Base-by-base conservation (phyloP, 2,113 vertebrate species). In the Perca flavescens region DNA sequence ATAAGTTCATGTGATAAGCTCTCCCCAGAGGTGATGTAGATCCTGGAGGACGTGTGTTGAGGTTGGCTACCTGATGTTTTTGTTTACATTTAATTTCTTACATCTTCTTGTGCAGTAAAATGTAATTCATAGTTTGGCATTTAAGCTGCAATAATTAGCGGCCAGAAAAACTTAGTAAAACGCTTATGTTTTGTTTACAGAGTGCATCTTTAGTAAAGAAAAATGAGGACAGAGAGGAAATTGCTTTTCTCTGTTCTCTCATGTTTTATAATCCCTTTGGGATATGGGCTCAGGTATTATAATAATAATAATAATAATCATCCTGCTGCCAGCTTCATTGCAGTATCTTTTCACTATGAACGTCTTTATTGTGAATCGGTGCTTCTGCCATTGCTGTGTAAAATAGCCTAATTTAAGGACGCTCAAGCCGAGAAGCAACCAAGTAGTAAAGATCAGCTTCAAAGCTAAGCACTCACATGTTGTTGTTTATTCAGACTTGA, bases 311-410 rank as follows among this genome's bases (percentile, higher is more conserved):
- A 31, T 31, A 31, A 31, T 31, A 31, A 31, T 31, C 74, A 86
- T 79, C 13, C 34, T 34, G 60, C n/a, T 28, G 28, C 28, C 28
- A 28, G 1, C 28, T 28, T 28, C 28, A 28, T 28, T 84, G 46
- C 46, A 64, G 77, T 82, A 74, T 86, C 36, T 80, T 85, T 90
- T 73, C 4, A 43, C 69, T 64, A n/a, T 47, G 71, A 79, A 63
- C 2, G 25, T 61, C 56, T 21, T 68, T 40, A 68, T 83, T 85
- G 58, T 83, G 67, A 68, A 82, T 90, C 10, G 13, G 9, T 16
- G 69, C 53, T 52, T 82, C 49, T 65, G 31, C 62, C 10, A 28
- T 22, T 75, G 53, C 50, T 6, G 3, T 53, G 34, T 56, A 34
- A 53, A 72, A 69, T 80, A 43, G 40, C 40, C 40, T 10, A 31